Evolutionary conservation across 2,797 vertebrate genomes (phyloP), one percentile per base, ranked within the genome.

Genomic region (Periparus ater): DNA sequence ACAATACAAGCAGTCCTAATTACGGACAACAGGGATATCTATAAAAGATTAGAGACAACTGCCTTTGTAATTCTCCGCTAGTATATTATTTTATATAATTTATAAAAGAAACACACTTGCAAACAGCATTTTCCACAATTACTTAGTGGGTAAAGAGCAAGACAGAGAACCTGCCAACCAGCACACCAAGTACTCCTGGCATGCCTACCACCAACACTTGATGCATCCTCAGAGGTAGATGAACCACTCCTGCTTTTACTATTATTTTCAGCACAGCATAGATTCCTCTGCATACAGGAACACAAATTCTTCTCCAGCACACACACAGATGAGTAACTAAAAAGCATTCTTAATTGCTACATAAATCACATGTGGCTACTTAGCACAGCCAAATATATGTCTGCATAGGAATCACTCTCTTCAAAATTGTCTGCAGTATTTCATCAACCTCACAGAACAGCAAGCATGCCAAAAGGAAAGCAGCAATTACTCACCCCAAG

Each of bases 351-450:
- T 96, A 95, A 96, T 76, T 93, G 89, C 85, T 91, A 61, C 76
- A 88, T 92, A 93, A 96, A 95, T 96, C 94, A 92, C 26, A 76
- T 26, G 55, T 45, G 85, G 82, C 72, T 89, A 88, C 76, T 94
- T 86, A 78, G 50, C 89, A 92, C 14, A 92, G 87, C 62, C 87
- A 95, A 96, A 95, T 84, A 77, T 36, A 66, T 0, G 38, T 74
- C 93, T 94, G 81, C 85, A 89, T 72, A 93, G 87, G 88, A 96
- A 92, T 66, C 60, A 16, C 62, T 73, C 66, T 90, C 73, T 71
- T 92, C 88, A 92, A 53, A 96, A 88, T 73, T 18, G 40, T 85
- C 79, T 89, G 70, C 34, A 86, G 62, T 53, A 76, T 53, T 92
- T 94, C 58, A 83, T 55, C 76, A 66, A 63, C 73, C 29, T 78